phyloP scores from a whole-genome alignment of 2,113 vertebrate genomes.

The Camelus dromedarius region DNA sequence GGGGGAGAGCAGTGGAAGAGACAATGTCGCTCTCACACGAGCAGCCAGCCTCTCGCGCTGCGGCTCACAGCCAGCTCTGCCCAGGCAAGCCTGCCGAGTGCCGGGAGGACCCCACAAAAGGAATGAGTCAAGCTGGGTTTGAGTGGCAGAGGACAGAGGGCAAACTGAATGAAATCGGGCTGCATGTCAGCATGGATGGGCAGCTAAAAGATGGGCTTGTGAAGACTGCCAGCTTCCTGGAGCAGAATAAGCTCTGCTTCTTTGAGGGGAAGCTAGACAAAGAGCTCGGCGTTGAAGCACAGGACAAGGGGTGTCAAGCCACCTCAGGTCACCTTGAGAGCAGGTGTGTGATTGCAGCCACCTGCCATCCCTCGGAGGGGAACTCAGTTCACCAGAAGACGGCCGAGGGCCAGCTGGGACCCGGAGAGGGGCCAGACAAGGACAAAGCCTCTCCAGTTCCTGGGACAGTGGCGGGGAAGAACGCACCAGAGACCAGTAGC shows the following conservation, averaged over 20 bases:
- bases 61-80: conserved; percentile 91
- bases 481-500: conserved; percentile 63
- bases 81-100: conserved; percentile 85
- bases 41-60: conserved; percentile 87
- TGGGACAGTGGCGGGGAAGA: conserved; percentile 84
- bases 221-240: conserved; percentile 91
- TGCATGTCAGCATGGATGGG: conserved; percentile 86
- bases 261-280: conserved; percentile 90
- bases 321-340: conserved; percentile 87
- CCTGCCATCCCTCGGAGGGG: conserved; percentile 66
- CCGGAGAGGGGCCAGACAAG: conserved; percentile 67
- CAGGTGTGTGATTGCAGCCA: conserved; percentile 85
- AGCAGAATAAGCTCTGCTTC: conserved; percentile 96
- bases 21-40: conserved; percentile 92
- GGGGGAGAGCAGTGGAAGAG: conserved; percentile 72
- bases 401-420: conserved; percentile 72
- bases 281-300: conserved; percentile 88
- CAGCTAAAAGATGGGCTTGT: conserved; percentile 86
- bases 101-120: conserved; percentile 86
- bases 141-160: conserved; percentile 94
- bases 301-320: conserved; percentile 80
- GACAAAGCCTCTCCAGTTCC: conserved; percentile 83
- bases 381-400: conserved; percentile 73
- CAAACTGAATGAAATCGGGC: conserved; percentile 89
- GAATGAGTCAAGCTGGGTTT: conserved; percentile 87